Evolutionary conservation across 2,888 invertebrate species (phyloP).

Genomic region (Pheosia tremula): DNA sequence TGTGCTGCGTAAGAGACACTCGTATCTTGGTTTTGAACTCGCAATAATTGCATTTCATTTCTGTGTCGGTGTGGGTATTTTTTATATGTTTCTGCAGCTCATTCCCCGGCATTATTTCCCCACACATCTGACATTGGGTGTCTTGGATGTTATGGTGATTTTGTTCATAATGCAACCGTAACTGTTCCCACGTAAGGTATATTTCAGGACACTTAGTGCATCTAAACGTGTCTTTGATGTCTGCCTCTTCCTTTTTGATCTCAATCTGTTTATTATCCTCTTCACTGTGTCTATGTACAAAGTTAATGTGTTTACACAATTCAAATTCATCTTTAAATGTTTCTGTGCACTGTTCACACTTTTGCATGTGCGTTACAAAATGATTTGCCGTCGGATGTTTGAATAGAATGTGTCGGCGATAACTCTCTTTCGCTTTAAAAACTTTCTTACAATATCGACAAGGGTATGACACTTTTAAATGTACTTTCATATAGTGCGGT

Average conservation of each 20-base stretch:
- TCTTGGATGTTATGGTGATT: slow-evolving; percentile 57
- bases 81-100: slow-evolving; percentile 72
- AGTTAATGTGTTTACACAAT: slow-evolving; percentile 66
- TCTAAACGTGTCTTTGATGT: slow-evolving; percentile 58
- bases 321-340: slow-evolving; percentile 70
- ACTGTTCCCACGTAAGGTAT: slow-evolving; percentile 59
- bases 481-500: slow-evolving; percentile 69
- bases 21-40: slow-evolving; percentile 65
- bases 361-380: slow-evolving; percentile 45
- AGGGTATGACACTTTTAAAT: slow-evolving; percentile 71
- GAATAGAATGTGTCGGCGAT: slow-evolving; percentile 65
- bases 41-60: slow-evolving; percentile 65
- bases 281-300: slow-evolving; percentile 45
- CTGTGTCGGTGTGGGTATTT: slow-evolving; percentile 47
- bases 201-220: slow-evolving; percentile 70
- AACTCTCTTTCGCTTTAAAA: slow-evolving; percentile 74
- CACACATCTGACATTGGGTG: slow-evolving; percentile 74
- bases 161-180: slow-evolving; percentile 65
- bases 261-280: slow-evolving; percentile 28
- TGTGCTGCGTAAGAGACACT: slow-evolving; percentile 72
- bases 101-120: slow-evolving; percentile 56
- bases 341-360: slow-evolving; percentile 67
- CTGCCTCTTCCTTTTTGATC: slow-evolving; percentile 62
- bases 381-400: slow-evolving; percentile 55
- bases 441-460: slow-evolving; percentile 67